Percentiles rank a stretch among this genome's conserved stretches.
phyloP scores from a whole-genome alignment of 2,797 vertebrate genomes.

The Epinephelus awoara region DNA sequence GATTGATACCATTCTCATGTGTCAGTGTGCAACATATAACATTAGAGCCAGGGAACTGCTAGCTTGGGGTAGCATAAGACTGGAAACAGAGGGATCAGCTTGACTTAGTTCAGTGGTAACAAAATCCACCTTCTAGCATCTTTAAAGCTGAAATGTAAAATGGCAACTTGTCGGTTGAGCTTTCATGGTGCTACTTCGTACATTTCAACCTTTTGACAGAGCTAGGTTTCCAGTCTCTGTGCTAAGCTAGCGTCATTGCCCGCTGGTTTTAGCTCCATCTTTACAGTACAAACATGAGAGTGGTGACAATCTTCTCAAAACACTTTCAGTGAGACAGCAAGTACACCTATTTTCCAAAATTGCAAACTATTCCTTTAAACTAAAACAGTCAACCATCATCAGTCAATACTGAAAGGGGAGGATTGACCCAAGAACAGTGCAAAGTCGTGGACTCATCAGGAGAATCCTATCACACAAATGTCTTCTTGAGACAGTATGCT shows the following conservation, averaged over 20 bases:
- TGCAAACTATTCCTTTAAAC: not conserved
- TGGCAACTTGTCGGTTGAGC: not conserved
- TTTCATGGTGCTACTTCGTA: not conserved
- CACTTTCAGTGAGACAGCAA: not conserved
- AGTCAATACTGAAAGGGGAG: not conserved
- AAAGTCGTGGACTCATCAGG: not conserved
- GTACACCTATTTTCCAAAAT: not conserved
- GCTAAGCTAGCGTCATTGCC: not conserved
- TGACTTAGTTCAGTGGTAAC: not conserved
- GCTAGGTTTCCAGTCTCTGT: not conserved
- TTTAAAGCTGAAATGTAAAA: not conserved
- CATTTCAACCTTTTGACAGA: too few relatives aligned
- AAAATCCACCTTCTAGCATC: not conserved
- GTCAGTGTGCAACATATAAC: not conserved
- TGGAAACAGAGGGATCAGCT: not conserved
- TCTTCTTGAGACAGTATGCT: not conserved
- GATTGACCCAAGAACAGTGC: conserved; percentile 2
- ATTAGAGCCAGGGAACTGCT: not conserved
- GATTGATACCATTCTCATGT: not conserved
- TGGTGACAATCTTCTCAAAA: not conserved
- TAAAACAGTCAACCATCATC: not conserved
- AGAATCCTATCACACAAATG: not conserved
- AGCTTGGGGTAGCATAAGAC: not conserved
- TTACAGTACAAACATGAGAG: not conserved
- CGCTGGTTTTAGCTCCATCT: not conserved